These are phyloP conservation scores for Otolemur crassicaudatus DNA, from an alignment of 2,797 vertebrate species.

Conservation along the genomic window DNA sequence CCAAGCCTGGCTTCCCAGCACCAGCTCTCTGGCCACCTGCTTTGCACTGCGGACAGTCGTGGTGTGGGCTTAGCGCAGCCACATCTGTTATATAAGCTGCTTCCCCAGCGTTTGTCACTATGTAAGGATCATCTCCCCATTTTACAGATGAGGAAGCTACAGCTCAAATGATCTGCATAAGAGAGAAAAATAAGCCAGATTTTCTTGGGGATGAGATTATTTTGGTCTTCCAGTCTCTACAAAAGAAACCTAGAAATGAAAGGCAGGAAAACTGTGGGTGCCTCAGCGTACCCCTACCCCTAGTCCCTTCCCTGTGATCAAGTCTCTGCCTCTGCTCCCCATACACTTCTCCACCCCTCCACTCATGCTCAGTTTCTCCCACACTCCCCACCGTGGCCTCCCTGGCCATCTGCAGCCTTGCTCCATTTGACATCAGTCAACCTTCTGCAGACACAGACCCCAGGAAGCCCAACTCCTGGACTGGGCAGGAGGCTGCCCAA, in stretches of 20 bases:
- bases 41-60: background rate
- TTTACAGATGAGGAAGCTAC: background rate
- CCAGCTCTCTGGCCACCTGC: background rate
- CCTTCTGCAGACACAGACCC: background rate
- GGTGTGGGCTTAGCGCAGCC: fast-evolving
- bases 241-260: background rate
- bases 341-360: background rate
- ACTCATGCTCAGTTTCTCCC: background rate
- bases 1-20: background rate
- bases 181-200: background rate
- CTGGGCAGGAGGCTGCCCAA: background rate
- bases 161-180: background rate
- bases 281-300: no score
- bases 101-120: background rate
- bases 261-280: background rate
- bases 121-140: background rate
- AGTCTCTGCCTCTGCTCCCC: background rate
- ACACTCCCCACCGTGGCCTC: no score
- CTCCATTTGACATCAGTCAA: background rate
- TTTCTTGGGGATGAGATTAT: background rate
- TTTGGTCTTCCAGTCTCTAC: background rate
- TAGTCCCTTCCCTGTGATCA: no score
- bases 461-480: background rate
- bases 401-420: background rate
- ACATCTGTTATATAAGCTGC: background rate